Percentiles rank a stretch among this genome's conserved stretches.
These are phyloP conservation scores for Sebastes dallii DNA, from an alignment of 2,797 vertebrate genomes.

Conservation along the genomic window DNA sequence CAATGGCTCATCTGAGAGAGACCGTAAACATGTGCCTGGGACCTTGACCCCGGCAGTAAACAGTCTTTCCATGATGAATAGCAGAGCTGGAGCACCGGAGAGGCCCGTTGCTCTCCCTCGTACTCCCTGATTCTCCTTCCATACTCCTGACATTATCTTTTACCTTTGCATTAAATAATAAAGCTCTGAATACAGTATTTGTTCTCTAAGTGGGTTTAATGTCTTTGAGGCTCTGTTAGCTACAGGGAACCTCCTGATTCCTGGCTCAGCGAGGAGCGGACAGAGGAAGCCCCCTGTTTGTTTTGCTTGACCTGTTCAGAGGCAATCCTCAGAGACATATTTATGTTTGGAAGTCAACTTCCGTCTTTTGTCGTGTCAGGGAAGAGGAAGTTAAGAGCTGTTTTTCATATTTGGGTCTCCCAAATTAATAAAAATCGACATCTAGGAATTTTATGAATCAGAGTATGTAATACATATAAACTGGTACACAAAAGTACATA, in stretches of 20 bases:
- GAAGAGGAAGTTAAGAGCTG: not conserved
- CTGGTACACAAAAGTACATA: too few species aligned
- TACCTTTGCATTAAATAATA: not conserved
- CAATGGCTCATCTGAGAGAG: constrained; percentile 77
- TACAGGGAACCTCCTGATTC: constrained; percentile 22
- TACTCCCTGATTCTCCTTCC: not conserved
- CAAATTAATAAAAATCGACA: too few species aligned
- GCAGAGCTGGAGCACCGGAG: constrained; percentile 58
- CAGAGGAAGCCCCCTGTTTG: constrained; percentile 62
- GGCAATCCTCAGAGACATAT: constrained; percentile 54
- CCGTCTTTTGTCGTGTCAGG: constrained; percentile 31
- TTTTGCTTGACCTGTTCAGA: constrained; percentile 54
- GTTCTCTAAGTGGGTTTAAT: not conserved
- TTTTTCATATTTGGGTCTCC: not conserved
- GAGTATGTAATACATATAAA: too few species aligned
- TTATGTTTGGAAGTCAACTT: constrained; percentile 61
- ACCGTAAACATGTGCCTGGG: constrained; percentile 80
- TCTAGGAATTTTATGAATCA: accelerated
- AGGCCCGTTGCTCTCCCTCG: constrained; percentile 21
- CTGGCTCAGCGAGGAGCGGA: not conserved
- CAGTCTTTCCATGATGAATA: constrained; percentile 79
- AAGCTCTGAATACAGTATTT: not conserved
- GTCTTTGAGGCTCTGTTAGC: constrained; percentile 12
- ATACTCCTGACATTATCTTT: not conserved
- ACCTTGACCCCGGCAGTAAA: constrained; percentile 85